Percentiles rank a stretch among this genome's conserved stretches.
These are phyloP conservation scores for Callionymus lyra DNA, from an alignment of 2,113 vertebrate genomes.

Conservation along the genomic window DNA sequence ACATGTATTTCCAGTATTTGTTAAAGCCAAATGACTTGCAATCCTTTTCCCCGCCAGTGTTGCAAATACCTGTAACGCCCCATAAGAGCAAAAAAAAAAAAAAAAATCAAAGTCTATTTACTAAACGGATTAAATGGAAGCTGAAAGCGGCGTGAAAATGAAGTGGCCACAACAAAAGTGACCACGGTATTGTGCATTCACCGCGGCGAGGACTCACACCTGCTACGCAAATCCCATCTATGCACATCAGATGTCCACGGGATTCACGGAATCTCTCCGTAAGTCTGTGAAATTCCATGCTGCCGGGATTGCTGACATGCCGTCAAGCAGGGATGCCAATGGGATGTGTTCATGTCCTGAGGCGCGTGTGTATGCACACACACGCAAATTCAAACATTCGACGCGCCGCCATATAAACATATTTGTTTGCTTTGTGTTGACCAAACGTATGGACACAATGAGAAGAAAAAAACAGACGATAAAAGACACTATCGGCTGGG, in stretches of 20 bases:
- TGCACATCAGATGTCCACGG: slow-evolving; percentile 30
- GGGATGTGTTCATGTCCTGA: slow-evolving; percentile 27
- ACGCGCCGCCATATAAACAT: background rate
- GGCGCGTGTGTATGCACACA: slow-evolving; percentile 12
- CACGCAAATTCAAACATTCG: slow-evolving; percentile 1
- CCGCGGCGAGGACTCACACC: slow-evolving; percentile 15
- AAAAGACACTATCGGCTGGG: background rate
- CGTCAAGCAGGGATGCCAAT: slow-evolving; percentile 41
- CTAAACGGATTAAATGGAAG: slow-evolving; percentile 19
- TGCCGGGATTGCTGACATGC: slow-evolving; percentile 28
- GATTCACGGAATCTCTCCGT: slow-evolving; percentile 27
- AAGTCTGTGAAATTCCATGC: slow-evolving; percentile 34
- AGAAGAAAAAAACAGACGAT: no score
- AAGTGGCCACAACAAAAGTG: slow-evolving; percentile 12
- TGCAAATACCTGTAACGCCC: slow-evolving; percentile 2
- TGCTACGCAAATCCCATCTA: slow-evolving; percentile 18
- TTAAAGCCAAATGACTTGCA: slow-evolving; percentile 1
- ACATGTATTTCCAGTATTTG: no score
- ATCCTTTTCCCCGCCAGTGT: background rate
- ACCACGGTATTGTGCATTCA: slow-evolving; percentile 20
- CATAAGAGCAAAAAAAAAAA: no score
- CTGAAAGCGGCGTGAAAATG: slow-evolving; percentile 19
- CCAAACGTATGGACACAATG: slow-evolving; percentile 1
- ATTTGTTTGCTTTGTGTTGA: slow-evolving; percentile 8
- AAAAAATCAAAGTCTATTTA: slow-evolving; percentile 2